Base-by-base conservation (phyloP, 2,888 invertebrate genomes). In the Amiota minor region DNA sequence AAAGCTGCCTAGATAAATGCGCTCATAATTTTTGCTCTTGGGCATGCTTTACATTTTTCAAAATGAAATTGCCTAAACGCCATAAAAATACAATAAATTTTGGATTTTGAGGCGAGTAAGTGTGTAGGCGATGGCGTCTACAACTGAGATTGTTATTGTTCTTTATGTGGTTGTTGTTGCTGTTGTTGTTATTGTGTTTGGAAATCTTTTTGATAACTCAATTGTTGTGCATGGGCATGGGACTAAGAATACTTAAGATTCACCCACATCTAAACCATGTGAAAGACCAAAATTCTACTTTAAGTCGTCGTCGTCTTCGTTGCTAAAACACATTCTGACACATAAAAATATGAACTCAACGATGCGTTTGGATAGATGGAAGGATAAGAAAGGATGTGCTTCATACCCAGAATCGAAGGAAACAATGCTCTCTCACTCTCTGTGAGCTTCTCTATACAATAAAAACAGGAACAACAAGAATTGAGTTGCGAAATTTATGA, bases 141-240 rank as follows among this genome's bases (percentile, higher is more conserved):
- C 35, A 6, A 35, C 35, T 35, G 35, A 35, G 35, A 35, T 35
- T 35, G 4, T 35, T 35, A 35, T 35, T 35, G 35, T 35, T 50
- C 53, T 12, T 50, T 50, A 10, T 50, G 64, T 75, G 20, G 71
- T 62, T 70, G 70, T 67, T 59, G 69, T 74, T 72, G 71, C 70
- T 72, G 72, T 47, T 64, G 65, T 49, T 12, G 35, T 6, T 35
- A 8, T 35, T 35, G 35, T 45, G 46, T 10, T 18, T 16, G 79
- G 81, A 84, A 82, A 84, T 85, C 79, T 78, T 79, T 80, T 71
- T 81, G 83, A 83, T 83, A 85, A 84, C 83, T 83, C 86, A 83
- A 85, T 83, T 81, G 84, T 79, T 72, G 35, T 35, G 76, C 76
- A 68, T 71, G 76, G 74, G 64, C 75, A 77, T 62, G 14, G 11